These are phyloP conservation scores for Timema cristinae DNA, from an alignment of 2,888 invertebrate genomes.

Conservation along the genomic window DNA sequence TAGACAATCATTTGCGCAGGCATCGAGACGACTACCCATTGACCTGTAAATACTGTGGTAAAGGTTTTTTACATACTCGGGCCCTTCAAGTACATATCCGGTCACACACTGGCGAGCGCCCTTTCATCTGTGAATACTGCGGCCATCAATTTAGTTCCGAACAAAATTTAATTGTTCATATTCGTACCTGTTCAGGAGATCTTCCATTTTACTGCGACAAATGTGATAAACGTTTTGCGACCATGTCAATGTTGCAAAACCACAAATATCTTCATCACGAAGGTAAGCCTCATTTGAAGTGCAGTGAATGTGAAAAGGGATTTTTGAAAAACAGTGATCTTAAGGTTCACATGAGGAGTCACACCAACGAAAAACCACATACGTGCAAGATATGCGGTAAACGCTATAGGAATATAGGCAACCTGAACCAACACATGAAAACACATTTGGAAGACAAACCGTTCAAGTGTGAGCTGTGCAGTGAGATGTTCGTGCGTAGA, in stretches of 20 bases:
- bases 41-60: conserved; percentile 27
- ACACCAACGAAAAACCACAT: conserved; percentile 30
- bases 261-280: conserved; percentile 27
- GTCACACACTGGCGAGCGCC: conserved; percentile 29
- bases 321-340: conserved; percentile 30
- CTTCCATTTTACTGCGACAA: conserved; percentile 25
- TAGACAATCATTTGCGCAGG: conserved; percentile 29
- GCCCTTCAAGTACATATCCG: conserved; percentile 29
- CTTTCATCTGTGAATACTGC: conserved; percentile 31
- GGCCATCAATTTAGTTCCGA: conserved; percentile 28
- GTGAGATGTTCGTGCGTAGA: conserved; percentile 29
- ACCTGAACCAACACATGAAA: conserved; percentile 31
- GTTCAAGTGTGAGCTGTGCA: conserved; percentile 30
- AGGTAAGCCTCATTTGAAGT: conserved; percentile 24
- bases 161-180: conserved; percentile 28
- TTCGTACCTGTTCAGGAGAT: conserved; percentile 29
- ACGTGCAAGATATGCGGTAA: conserved; percentile 31
- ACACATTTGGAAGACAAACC: conserved; percentile 28
- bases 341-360: conserved; percentile 29
- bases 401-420: conserved; percentile 29
- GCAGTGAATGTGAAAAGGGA: conserved; percentile 29
- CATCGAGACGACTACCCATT: conserved; percentile 29
- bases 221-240: conserved; percentile 28
- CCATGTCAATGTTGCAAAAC: conserved; percentile 22
- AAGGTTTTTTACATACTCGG: conserved; percentile 29